phyloP scores from a whole-genome alignment of 2,113 vertebrate genomes.

The Melanerpes formicivorus region DNA sequence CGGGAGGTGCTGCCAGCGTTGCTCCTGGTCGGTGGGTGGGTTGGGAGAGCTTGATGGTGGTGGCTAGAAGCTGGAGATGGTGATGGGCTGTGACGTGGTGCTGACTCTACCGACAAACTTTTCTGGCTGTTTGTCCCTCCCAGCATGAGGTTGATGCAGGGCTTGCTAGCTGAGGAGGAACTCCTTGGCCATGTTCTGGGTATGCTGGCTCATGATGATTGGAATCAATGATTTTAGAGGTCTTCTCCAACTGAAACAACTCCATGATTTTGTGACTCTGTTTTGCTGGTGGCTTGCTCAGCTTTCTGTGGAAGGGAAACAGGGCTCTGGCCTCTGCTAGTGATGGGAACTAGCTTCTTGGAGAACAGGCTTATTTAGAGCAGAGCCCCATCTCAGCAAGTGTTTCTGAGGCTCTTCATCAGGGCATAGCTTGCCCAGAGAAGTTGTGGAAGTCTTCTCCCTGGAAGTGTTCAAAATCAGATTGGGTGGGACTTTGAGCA shows the following conservation, averaged over 20 bases:
- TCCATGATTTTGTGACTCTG: too few relatives aligned
- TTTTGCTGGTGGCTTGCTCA: accelerated
- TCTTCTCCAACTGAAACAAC: too few relatives aligned
- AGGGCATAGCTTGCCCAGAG: accelerated
- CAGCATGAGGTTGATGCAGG: accelerated
- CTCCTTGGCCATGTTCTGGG: accelerated
- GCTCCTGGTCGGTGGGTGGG: accelerated
- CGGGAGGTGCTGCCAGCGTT: neutral
- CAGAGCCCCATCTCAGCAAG: accelerated
- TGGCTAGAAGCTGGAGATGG: accelerated
- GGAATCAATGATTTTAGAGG: too few relatives aligned
- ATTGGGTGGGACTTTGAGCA: neutral
- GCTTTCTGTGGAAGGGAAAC: neutral
- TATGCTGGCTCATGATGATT: neutral
- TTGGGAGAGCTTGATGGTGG: neutral
- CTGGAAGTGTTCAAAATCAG: neutral
- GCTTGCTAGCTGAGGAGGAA: accelerated
- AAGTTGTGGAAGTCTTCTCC: neutral
- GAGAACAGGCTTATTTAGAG: accelerated
- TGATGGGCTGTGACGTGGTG: accelerated
- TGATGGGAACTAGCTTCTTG: too few relatives aligned
- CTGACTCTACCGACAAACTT: accelerated
- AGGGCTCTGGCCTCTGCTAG: neutral
- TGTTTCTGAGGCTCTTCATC: accelerated
- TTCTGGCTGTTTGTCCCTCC: accelerated